Base-by-base conservation (phyloP, 2,888 invertebrate genomes). In the Orgyia antiqua region DNA sequence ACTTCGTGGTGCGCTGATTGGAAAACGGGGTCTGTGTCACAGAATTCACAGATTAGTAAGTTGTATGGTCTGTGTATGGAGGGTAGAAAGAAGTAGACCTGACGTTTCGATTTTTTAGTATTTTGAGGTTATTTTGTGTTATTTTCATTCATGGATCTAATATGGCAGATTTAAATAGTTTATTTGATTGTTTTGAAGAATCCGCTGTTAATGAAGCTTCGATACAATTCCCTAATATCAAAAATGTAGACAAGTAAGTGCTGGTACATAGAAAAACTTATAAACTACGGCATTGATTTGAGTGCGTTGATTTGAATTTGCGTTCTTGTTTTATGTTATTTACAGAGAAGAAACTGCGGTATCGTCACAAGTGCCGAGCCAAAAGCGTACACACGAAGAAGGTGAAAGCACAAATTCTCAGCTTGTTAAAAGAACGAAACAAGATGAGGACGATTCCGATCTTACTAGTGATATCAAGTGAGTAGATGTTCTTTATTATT, bases 101-200 rank as follows among this genome's bases (percentile, higher is more conserved):
- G n/a, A n/a, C n/a, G n/a, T n/a, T n/a, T n/a, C n/a, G n/a, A n/a
- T n/a, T n/a, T n/a, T n/a, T n/a, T n/a, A n/a, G n/a, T n/a, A n/a
- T n/a, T n/a, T n/a, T n/a, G n/a, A n/a, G n/a, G n/a, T n/a, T n/a
- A n/a, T n/a, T n/a, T n/a, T n/a, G n/a, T n/a, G n/a, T n/a, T n/a
- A n/a, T n/a, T n/a, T n/a, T n/a, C n/a, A n/a, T n/a, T n/a, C n/a
- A n/a, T n/a, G n/a, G n/a, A n/a, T n/a, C n/a, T 31, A 21, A 51
- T 36, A 83, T 84, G 83, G 68, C 68, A 36, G 72, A 78, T 44
- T 39, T 82, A 11, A 61, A 69, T 39, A 68, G 47, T 57, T 58
- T 86, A 51, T 86, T 86, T 52, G 78, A 79, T 59, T 84, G 84
- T 58, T 84, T 86, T 47, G 80, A 80, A 18, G 75, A 82, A 24